Base-by-base conservation (phyloP, 2,888 invertebrate species). In the Heliconius ethilla region DNA sequence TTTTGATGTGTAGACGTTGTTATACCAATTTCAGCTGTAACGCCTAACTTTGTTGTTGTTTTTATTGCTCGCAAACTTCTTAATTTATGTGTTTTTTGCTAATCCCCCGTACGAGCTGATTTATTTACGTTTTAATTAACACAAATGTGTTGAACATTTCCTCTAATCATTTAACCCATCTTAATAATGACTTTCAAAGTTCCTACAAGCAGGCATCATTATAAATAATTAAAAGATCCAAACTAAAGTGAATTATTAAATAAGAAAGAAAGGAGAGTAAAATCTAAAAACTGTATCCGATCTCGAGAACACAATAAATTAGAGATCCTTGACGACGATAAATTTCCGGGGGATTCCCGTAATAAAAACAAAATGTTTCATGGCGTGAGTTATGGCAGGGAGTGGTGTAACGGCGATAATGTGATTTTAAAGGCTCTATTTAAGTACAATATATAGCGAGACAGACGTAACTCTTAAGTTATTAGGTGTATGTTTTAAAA, bases 361-460 rank as follows among this genome's bases (percentile, higher is more conserved):
- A 87, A 85, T 84, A 84, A 85, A 82, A 80, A 84, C 82, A 83
- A 83, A 85, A 83, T 81, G 84, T 78, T 80, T 75, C 76, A 75
- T 82, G 82, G 80, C 81, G 82, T 89, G 87, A 89, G 85, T 89
- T 88, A 89, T 87, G 87, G 84, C 76, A 83, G 83, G 84, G 80
- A 82, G 83, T 82, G 85, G 80, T 74, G 74, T 65, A 67, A 75
- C 67, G 13, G 81, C 77, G 77, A 75, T 79, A 79, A 79, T 75
- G 77, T 76, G 79, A 81, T 76, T 76, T 80, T 76, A 74, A 70
- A 63, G 63, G 70, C 75, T 75, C 33, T 75, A 59, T 75, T 59
- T 69, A 69, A 74, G 45, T 27, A 63, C 74, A 63, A 65, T 74
- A 72, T 72, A 72, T 72, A 72, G 55, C 33, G 72, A 59, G 15